These are phyloP conservation scores for Zootermopsis nevadensis DNA, from an alignment of 2,888 invertebrate genomes.

Conservation along the genomic window DNA sequence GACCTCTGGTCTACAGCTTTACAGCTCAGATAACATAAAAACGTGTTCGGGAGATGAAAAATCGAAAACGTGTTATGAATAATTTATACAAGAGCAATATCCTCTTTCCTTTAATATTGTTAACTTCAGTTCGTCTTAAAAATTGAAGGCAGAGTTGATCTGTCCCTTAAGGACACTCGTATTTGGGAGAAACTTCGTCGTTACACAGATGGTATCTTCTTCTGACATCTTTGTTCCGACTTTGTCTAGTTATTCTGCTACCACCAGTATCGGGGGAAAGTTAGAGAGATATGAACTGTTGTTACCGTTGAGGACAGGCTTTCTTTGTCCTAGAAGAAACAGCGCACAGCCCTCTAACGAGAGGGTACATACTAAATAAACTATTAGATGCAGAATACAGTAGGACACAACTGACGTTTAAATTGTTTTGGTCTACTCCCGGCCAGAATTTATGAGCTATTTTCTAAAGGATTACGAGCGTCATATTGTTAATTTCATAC, in stretches of 20 bases:
- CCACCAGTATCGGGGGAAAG: neutral
- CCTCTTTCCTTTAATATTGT: too few species aligned
- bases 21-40: neutral
- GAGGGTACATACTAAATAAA: neutral
- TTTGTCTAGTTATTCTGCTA: neutral
- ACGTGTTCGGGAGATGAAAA: neutral
- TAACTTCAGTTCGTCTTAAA: neutral
- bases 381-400: neutral
- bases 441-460: too few species aligned
- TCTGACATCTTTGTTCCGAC: neutral
- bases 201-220: slow-evolving; percentile 23
- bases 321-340: neutral
- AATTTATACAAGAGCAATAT: neutral
- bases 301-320: neutral
- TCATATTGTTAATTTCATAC: too few species aligned
- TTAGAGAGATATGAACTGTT: neutral
- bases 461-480: too few species aligned
- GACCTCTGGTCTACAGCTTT: too few species aligned
- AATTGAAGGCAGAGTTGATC: neutral
- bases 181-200: neutral
- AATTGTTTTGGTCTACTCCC: too few species aligned
- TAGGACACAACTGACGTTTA: neutral
- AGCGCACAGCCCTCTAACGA: neutral
- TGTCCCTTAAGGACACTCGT: neutral
- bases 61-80: neutral